These are phyloP conservation scores for Oryzias woworae DNA, from an alignment of 2,113 vertebrate genomes.

Conservation along the genomic window DNA sequence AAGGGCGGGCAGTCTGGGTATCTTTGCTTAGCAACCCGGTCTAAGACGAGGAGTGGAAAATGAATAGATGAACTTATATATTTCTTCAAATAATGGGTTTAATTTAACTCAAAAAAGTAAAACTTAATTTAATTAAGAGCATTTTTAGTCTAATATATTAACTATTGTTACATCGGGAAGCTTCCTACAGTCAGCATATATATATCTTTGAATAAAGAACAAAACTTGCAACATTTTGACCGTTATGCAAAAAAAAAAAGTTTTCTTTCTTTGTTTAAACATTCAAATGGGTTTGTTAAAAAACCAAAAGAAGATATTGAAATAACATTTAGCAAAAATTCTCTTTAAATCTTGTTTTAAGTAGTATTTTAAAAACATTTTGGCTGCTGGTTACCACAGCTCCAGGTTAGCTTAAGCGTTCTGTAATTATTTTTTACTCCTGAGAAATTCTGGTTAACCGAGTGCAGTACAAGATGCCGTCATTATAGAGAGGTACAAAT, in stretches of 20 bases:
- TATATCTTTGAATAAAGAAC: constrained; percentile 21
- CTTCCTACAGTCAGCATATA: neutral
- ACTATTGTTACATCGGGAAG: constrained; percentile 44
- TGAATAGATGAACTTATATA: neutral
- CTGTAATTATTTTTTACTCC: neutral
- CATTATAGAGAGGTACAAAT: constrained; percentile 17
- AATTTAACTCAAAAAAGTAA: neutral
- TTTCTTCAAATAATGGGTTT: neutral
- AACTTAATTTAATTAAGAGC: neutral
- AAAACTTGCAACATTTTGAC: neutral
- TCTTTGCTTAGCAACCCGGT: too few relatives aligned
- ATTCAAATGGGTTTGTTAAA: too few relatives aligned
- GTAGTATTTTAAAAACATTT: too few relatives aligned
- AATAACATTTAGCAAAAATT: too few relatives aligned
- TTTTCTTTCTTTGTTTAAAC: too few relatives aligned
- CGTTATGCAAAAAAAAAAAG: too few relatives aligned
- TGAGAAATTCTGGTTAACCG: constrained; percentile 21
- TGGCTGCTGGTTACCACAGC: too few relatives aligned
- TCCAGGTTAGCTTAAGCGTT: too few relatives aligned
- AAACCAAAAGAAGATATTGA: too few relatives aligned
- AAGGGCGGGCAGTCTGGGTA: too few relatives aligned
- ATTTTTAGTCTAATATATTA: constrained; percentile 4
- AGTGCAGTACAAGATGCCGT: constrained; percentile 12
- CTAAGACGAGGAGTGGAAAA: neutral
- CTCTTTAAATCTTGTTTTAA: too few relatives aligned